Percentiles rank a stretch among this genome's conserved stretches.
These are phyloP conservation scores for Siniperca knerii DNA, from an alignment of 2,113 vertebrate genomes.

Conservation along the genomic window DNA sequence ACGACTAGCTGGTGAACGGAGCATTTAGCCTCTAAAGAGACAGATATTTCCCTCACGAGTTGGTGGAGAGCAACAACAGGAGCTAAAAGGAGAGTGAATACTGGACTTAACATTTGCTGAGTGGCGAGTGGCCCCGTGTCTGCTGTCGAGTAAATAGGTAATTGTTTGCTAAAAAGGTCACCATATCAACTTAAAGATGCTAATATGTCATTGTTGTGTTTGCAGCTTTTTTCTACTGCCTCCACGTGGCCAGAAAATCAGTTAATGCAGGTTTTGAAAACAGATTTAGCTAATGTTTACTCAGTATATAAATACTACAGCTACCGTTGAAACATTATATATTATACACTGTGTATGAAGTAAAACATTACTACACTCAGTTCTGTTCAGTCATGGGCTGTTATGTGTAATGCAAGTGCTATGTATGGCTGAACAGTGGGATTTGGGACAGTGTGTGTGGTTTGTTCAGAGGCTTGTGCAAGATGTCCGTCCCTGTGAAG, in stretches of 20 bases:
- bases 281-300: background rate
- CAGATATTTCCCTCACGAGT: background rate
- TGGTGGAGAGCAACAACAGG: background rate
- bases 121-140: too few species aligned
- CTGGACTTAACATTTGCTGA: background rate
- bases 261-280: background rate
- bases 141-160: background rate
- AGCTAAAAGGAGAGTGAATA: background rate
- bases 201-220: background rate
- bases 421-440: conserved; percentile 19
- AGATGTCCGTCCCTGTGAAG: conserved; percentile 68
- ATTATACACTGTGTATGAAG: background rate
- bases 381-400: background rate
- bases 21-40: background rate
- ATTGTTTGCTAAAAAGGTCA: background rate
- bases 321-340: background rate
- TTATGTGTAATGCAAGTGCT: conserved; percentile 19
- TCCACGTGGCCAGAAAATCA: too few species aligned
- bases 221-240: background rate
- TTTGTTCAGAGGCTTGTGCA: conserved; percentile 62
- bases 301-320: background rate
- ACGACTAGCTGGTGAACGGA: background rate
- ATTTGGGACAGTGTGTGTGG: conserved; percentile 27
- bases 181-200: background rate
- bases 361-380: background rate